A percentile compares a stretch with the other conserved stretches of the same genome.
These are phyloP conservation scores for Eueremaeus valkanovi DNA, from an alignment of 2,888 invertebrate species.

Conservation along the genomic window DNA sequence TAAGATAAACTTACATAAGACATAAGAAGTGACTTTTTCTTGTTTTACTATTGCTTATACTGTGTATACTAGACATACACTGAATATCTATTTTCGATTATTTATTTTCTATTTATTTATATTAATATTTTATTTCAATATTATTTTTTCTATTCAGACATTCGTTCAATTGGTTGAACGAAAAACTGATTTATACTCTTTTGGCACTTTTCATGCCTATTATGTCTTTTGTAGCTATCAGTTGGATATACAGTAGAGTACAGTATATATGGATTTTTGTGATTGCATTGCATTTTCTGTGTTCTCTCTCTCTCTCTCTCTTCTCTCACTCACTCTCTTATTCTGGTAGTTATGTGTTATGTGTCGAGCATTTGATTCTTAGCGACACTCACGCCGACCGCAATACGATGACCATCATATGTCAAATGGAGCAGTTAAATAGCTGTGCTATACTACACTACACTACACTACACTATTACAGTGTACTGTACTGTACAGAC, in stretches of 20 bases:
- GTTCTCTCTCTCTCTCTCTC: background rate
- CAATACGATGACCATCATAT: slow-evolving; percentile 27
- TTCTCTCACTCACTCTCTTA: background rate
- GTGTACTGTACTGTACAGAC: background rate
- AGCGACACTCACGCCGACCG: background rate
- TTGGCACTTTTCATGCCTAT: background rate
- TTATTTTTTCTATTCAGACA: background rate
- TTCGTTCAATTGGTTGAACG: background rate
- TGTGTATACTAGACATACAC: background rate
- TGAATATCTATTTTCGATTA: background rate
- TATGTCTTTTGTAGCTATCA: slow-evolving; percentile 6
- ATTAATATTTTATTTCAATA: background rate
- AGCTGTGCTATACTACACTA: background rate
- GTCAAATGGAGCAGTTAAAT: slow-evolving; percentile 25
- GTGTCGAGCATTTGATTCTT: slow-evolving; percentile 12
- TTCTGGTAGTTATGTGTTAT: background rate
- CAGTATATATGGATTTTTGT: background rate
- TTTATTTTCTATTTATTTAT: background rate
- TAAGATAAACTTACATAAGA: background rate
- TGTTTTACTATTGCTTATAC: background rate
- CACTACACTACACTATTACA: background rate
- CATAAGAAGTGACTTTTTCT: background rate
- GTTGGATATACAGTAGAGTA: background rate
- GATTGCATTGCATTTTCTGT: background rate
- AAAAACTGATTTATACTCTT: slow-evolving; percentile 17